A percentile compares a stretch with the other conserved stretches of the same genome.
Evolutionary conservation across 2,888 invertebrate species (phyloP).

Genomic region (Nephrotoma appendiculata): DNA sequence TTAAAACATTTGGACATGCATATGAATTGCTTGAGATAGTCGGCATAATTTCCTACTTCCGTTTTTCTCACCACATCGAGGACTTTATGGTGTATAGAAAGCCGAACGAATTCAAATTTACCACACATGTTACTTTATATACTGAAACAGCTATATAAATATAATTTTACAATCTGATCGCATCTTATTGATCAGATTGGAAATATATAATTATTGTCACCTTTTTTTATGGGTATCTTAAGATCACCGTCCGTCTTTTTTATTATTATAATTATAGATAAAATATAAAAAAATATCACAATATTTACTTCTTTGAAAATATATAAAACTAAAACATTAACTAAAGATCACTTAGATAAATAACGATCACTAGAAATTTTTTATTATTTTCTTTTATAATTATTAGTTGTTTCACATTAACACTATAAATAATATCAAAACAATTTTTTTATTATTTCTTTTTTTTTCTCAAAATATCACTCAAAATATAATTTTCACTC

Average conservation of each 20-base stretch:
- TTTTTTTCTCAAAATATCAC: background rate
- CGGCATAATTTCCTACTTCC: background rate
- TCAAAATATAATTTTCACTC: background rate
- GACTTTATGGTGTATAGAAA: background rate
- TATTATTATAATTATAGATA: background rate
- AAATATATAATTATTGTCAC: conserved; percentile 2
- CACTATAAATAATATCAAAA: background rate
- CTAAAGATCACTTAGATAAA: background rate
- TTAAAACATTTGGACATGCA: background rate
- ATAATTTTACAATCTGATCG: background rate
- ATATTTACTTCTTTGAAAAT: background rate
- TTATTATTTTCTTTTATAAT: background rate
- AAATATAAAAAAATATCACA: background rate
- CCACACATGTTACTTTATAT: background rate
- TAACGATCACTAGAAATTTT: background rate
- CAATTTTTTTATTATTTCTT: background rate
- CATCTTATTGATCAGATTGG: background rate
- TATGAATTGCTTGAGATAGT: background rate
- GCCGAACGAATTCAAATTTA: background rate
- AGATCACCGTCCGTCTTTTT: background rate
- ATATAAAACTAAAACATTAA: background rate
- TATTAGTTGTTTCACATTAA: background rate
- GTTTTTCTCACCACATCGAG: background rate
- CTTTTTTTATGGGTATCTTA: background rate
- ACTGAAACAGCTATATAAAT: background rate